Percentiles rank a stretch among this genome's conserved stretches.
Evolutionary conservation across 2,113 vertebrate species (phyloP).

Genomic region (Synchiropus splendidus): DNA sequence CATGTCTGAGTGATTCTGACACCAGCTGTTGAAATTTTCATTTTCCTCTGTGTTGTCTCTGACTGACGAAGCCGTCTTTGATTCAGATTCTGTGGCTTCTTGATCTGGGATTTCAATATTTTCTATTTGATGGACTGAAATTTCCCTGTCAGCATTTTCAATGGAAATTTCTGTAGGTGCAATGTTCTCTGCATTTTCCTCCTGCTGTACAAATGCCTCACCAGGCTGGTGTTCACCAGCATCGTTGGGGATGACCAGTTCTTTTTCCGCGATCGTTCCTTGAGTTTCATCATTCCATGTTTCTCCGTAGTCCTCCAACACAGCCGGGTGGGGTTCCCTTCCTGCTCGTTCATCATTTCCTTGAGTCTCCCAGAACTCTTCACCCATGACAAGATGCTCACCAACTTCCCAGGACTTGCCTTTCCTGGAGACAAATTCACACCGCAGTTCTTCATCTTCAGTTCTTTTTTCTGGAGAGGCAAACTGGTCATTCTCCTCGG

Average conservation of each 20-base stretch:
- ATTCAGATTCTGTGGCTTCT: constrained; percentile 23
- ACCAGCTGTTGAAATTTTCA: constrained; percentile 59
- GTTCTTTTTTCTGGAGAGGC: constrained; percentile 54
- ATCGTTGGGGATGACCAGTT: constrained; percentile 9
- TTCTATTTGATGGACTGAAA: constrained; percentile 42
- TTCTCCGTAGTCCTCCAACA: constrained; percentile 37
- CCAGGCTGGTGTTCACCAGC: constrained; percentile 11
- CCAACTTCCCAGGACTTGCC: constrained; percentile 46
- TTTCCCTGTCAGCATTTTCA: neutral
- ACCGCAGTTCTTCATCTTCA: constrained; percentile 46
- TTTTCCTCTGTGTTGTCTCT: constrained; percentile 42
- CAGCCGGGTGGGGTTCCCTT: constrained; percentile 60
- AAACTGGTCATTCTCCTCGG: constrained; percentile 68
- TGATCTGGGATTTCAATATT: constrained; percentile 61
- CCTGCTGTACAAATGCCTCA: constrained; percentile 45
- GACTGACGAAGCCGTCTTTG: constrained; percentile 8
- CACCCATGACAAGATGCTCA: constrained; percentile 44
- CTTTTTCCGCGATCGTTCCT: constrained; percentile 16
- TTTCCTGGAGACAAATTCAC: constrained; percentile 57
- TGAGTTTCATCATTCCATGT: constrained; percentile 48
- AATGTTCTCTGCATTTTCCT: constrained; percentile 61
- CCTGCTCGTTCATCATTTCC: constrained; percentile 68
- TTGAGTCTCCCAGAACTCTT: constrained; percentile 61
- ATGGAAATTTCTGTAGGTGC: constrained; percentile 8
- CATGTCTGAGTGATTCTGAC: constrained; percentile 32